Evolutionary conservation across 2,113 vertebrate genomes (phyloP).

Genomic region (Pelobates fuscus): DNA sequence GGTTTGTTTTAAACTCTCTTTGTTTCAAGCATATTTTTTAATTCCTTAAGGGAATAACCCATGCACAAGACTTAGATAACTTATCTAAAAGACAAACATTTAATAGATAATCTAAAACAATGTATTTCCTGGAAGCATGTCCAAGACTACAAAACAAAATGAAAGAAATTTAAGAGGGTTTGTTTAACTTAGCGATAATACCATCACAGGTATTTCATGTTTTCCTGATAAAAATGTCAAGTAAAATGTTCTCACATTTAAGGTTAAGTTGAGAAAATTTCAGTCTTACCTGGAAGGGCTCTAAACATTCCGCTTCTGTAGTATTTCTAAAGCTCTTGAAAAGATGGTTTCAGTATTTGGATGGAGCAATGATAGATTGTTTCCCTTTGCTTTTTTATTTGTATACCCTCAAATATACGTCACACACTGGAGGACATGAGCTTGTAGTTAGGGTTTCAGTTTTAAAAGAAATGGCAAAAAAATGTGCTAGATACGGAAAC

Average conservation of each 20-base stretch:
- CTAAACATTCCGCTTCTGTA: constrained; percentile 1
- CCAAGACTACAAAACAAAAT: constrained; percentile 32
- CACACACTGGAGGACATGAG: background rate
- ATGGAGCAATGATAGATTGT: background rate
- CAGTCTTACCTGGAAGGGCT: background rate
- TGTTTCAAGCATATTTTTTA: background rate
- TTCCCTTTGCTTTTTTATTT: background rate
- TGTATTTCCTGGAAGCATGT: constrained; percentile 46
- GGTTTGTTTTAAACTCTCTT: background rate
- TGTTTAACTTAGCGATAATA: constrained; percentile 42
- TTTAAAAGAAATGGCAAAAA: background rate
- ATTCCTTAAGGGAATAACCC: constrained; percentile 15
- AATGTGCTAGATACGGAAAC: constrained; percentile 8
- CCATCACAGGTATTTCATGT: constrained; percentile 26
- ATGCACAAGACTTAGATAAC: constrained; percentile 42
- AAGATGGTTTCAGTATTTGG: background rate
- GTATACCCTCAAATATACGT: background rate
- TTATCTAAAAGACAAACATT: constrained; percentile 44
- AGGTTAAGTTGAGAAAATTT: background rate
- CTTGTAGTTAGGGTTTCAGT: background rate
- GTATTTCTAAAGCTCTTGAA: background rate
- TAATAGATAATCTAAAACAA: constrained; percentile 42
- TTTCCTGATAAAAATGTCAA: constrained; percentile 25
- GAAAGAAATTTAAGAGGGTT: constrained; percentile 12
- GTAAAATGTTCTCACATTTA: background rate